Evolutionary conservation across 37 sponge, comb jelly and placozoan species (phyloP).

Genomic region (Ianthella basta): DNA sequence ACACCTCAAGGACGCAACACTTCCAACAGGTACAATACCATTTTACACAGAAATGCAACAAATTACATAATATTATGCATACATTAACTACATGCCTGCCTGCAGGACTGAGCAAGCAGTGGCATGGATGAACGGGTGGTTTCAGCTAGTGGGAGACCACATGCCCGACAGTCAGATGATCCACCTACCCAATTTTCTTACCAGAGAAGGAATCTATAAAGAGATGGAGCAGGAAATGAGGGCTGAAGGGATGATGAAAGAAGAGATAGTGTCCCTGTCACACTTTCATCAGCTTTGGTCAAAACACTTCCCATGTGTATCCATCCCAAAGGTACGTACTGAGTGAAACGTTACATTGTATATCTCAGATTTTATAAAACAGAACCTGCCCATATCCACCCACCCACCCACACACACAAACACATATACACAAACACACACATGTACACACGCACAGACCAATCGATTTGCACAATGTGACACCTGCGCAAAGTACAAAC

Average conservation of each 20-base stretch:
- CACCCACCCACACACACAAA: too few species aligned
- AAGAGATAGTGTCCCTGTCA: neutral
- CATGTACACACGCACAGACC: too few species aligned
- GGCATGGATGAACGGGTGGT: constrained; percentile 40
- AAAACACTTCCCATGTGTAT: neutral
- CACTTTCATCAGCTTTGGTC: neutral
- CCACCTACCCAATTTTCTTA: constrained; percentile 28
- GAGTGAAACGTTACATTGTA: neutral
- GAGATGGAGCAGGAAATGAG: neutral
- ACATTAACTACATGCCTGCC: too few species aligned
- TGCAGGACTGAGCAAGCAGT: constrained; percentile 27
- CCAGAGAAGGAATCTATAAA: neutral
- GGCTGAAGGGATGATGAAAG: neutral
- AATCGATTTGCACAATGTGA: constrained; percentile 7
- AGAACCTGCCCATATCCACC: too few species aligned
- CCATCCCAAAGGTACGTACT: neutral
- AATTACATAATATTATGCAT: neutral
- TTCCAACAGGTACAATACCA: too few species aligned
- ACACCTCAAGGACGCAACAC: too few species aligned
- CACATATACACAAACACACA: too few species aligned
- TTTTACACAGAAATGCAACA: neutral
- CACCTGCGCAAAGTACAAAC: neutral
- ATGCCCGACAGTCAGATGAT: constrained; percentile 16
- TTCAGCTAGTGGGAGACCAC: constrained; percentile 23
- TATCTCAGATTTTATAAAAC: too few species aligned